Conservation (phyloP, 2,888 invertebrate species). For the Morinoia aosen region DNA sequence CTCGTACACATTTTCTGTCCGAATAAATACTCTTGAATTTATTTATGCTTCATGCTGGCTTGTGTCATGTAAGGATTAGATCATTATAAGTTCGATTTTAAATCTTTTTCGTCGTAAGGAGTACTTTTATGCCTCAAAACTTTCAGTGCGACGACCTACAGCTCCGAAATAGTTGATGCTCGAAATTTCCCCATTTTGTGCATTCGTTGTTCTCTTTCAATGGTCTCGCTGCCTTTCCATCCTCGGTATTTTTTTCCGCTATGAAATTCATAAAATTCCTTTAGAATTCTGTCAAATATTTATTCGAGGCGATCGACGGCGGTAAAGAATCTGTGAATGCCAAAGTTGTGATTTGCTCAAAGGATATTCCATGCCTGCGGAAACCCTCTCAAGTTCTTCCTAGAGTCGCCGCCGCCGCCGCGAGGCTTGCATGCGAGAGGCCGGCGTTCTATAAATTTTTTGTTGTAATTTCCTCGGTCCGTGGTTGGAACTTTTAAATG, state of each 20-base stretch:
- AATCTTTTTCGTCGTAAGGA: not conserved
- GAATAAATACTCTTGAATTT: not conserved
- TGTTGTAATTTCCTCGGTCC: not conserved
- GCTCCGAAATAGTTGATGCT: not conserved
- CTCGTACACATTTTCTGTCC: not conserved
- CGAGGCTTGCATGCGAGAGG: not conserved
- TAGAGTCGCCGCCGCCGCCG: not conserved
- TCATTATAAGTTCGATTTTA: not conserved
- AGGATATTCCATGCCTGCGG: slow-evolving; percentile 1
- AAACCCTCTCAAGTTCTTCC: slow-evolving; percentile 20
- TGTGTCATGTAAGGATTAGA: not conserved
- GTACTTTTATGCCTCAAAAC: not conserved
- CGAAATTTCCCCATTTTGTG: not conserved
- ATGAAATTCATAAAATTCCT: slow-evolving; percentile 32
- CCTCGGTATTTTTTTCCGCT: slow-evolving; percentile 1
- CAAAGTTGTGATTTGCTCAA: slow-evolving; percentile 47
- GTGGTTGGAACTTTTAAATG: not conserved
- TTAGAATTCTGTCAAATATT: slow-evolving; percentile 51
- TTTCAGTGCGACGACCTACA: not conserved
- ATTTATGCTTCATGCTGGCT: not conserved
- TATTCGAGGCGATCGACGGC: slow-evolving; percentile 41
- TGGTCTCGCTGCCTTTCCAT: not conserved
- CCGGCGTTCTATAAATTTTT: not conserved
- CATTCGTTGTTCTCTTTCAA: slow-evolving; percentile 16
- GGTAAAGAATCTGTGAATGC: slow-evolving; percentile 41